Evolutionary conservation across 2,113 vertebrate species (phyloP).

Genomic region (Salvelinus fontinalis): DNA sequence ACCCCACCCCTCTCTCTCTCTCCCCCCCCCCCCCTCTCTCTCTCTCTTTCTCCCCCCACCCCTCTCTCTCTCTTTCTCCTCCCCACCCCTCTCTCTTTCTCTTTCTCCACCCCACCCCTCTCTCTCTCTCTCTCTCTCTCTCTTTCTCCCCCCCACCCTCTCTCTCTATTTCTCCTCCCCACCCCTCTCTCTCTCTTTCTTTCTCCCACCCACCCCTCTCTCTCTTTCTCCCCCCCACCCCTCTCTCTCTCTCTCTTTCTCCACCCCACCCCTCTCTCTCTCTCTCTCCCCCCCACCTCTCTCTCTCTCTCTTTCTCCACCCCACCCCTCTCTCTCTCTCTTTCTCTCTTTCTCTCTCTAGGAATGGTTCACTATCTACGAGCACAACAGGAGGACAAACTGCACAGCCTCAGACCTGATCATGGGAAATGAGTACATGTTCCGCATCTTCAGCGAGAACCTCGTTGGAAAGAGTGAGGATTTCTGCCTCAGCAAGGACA

Average conservation of each 20-base stretch:
- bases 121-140: not conserved
- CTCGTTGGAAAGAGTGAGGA: slow-evolving; percentile 83
- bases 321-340: too few relatives aligned
- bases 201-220: not conserved
- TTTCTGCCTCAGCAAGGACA: slow-evolving; percentile 78
- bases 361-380: slow-evolving; percentile 90
- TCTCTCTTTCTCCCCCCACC: not conserved
- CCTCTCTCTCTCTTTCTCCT: too few relatives aligned
- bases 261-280: not conserved
- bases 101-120: not conserved
- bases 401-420: slow-evolving; percentile 86
- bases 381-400: slow-evolving; percentile 79
- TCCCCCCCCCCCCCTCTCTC: not conserved
- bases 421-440: slow-evolving; percentile 88
- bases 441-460: slow-evolving; percentile 86
- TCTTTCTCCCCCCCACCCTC: too few relatives aligned
- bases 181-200: too few relatives aligned
- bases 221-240: not conserved
- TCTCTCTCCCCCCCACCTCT: not conserved
- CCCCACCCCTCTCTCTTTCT: not conserved
- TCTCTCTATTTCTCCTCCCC: not conserved
- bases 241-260: not conserved
- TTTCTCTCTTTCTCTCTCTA: slow-evolving; percentile 29
- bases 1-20: too few relatives aligned
- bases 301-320: too few relatives aligned